Percentiles rank a stretch among this genome's conserved stretches.
Conservation (phyloP, 2,113 vertebrate species). For the Cyprinodon brontotheroides region DNA sequence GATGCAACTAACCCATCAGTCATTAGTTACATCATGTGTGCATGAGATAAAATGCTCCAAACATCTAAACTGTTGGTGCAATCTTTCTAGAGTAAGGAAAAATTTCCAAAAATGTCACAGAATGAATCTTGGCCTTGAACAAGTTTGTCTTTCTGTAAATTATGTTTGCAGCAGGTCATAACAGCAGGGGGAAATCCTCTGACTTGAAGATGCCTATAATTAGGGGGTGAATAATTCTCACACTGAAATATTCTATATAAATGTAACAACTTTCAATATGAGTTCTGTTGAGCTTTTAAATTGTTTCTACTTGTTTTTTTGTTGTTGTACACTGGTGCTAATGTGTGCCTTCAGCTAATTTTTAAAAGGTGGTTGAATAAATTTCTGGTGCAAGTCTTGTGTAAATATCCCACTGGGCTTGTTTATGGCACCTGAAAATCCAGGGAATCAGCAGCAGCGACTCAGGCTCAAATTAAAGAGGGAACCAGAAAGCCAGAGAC, state of each 20-base stretch:
- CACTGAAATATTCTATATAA: no score
- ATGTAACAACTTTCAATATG: no score
- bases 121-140: no score
- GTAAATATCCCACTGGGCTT: constrained; percentile 97
- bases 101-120: no score
- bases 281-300: not conserved
- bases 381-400: constrained; percentile 45
- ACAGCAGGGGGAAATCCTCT: no score
- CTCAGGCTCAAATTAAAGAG: constrained; percentile 86
- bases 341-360: not conserved
- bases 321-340: not conserved
- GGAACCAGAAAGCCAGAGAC: constrained; percentile 76
- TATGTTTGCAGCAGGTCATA: no score
- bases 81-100: not conserved
- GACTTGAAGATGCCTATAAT: no score
- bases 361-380: not conserved
- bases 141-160: no score
- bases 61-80: not conserved
- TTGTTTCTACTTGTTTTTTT: not conserved
- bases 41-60: not conserved
- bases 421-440: constrained; percentile 89
- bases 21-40: not conserved
- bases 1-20: not conserved
- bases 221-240: no score
- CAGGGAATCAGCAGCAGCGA: constrained; percentile 80